phyloP scores from a whole-genome alignment of 2,888 invertebrate species.

The Eupithecia dodoneata region DNA sequence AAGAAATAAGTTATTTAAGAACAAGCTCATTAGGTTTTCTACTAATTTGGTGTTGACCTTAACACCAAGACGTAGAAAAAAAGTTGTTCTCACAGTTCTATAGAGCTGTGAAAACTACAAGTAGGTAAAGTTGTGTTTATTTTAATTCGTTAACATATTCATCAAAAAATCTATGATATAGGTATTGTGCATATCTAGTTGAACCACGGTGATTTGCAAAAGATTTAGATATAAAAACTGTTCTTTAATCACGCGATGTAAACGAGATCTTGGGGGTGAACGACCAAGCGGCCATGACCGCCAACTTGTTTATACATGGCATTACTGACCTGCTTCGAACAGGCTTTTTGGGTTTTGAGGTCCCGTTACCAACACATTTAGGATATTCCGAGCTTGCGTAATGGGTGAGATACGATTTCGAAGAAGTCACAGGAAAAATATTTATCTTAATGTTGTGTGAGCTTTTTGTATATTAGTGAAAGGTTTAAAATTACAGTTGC shows the following conservation, averaged over 20 bases:
- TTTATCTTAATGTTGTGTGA: not conserved
- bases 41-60: not conserved
- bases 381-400: constrained; percentile 29
- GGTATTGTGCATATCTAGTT: not conserved
- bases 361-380: constrained; percentile 41
- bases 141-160: not conserved
- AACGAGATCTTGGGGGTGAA: constrained; percentile 47
- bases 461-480: constrained; percentile 5
- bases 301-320: constrained; percentile 42
- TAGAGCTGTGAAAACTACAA: too few species aligned
- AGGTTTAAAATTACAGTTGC: not conserved
- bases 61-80: not conserved
- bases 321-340: constrained; percentile 47
- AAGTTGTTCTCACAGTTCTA: not conserved
- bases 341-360: constrained; percentile 46
- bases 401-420: constrained; percentile 9
- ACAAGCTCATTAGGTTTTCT: not conserved
- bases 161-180: not conserved
- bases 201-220: not conserved
- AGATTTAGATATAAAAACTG: constrained; percentile 13
- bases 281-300: constrained; percentile 61
- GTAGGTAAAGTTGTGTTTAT: too few species aligned
- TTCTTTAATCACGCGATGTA: constrained; percentile 26
- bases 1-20: not conserved
- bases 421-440: not conserved